phyloP scores from a whole-genome alignment of 2,113 vertebrate species.

The Alligator sinensis region DNA sequence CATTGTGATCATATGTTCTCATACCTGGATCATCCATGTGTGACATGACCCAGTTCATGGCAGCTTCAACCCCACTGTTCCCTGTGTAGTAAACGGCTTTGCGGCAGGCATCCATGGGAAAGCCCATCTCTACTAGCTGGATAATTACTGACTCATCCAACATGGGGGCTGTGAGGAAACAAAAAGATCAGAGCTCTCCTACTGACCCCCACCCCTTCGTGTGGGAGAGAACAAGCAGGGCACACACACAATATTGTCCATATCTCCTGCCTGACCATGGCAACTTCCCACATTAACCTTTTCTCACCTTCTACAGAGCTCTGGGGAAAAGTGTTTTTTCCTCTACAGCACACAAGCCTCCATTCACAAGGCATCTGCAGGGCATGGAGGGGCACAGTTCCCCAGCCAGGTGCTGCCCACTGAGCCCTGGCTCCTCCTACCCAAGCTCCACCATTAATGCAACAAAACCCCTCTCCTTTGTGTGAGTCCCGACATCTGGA shows the following conservation, averaged over 20 bases:
- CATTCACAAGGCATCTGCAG: neutral
- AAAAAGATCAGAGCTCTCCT: conserved; percentile 22
- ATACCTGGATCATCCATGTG: conserved; percentile 99
- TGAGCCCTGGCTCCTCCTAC: neutral
- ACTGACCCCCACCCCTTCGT: neutral
- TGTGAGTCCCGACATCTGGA: neutral
- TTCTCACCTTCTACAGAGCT: neutral
- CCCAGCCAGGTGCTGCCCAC: neutral
- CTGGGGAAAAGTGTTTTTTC: neutral
- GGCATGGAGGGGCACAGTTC: neutral
- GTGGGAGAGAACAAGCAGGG: too few species aligned
- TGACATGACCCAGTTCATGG: conserved; percentile 99
- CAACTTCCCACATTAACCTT: neutral
- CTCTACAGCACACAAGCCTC: neutral
- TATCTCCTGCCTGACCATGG: neutral
- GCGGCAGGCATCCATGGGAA: conserved; percentile 95
- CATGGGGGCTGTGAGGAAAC: conserved; percentile 87
- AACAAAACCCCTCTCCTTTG: neutral
- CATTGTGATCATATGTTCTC: neutral
- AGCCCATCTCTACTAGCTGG: conserved; percentile 98
- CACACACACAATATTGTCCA: neutral
- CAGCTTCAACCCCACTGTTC: conserved; percentile 94
- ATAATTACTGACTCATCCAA: conserved; percentile 95
- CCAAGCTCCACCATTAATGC: neutral
- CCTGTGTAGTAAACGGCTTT: conserved; percentile 98